phyloP scores from a whole-genome alignment of 2,888 invertebrate genomes.

The Macrophya alboannulata region DNA sequence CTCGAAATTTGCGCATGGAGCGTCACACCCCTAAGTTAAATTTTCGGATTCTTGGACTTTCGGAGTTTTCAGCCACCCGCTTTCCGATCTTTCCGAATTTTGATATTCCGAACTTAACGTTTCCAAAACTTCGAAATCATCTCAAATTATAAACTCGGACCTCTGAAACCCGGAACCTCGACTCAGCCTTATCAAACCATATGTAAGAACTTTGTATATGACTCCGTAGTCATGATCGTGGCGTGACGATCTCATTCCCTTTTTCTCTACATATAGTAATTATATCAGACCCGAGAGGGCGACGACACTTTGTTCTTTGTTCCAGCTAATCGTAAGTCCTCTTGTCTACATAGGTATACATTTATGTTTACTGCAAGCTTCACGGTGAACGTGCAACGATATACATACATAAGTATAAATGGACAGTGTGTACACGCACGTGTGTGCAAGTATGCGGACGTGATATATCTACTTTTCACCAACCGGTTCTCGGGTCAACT shows the following conservation, averaged over 20 bases:
- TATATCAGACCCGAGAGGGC: background rate
- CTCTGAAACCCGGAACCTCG: too few species aligned
- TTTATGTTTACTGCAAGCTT: background rate
- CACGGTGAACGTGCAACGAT: background rate
- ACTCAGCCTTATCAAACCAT: background rate
- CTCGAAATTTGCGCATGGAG: too few species aligned
- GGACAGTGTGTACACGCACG: background rate
- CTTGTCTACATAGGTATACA: background rate
- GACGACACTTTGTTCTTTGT: slow-evolving; percentile 36
- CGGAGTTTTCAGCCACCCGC: too few species aligned
- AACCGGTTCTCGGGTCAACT: slow-evolving; percentile 50
- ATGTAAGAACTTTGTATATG: background rate
- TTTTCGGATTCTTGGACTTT: too few species aligned
- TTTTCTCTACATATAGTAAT: slow-evolving; percentile 47
- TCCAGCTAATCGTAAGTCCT: background rate
- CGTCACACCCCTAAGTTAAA: too few species aligned
- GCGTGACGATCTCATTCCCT: slow-evolving; percentile 9
- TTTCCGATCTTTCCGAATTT: too few species aligned
- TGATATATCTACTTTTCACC: slow-evolving; percentile 45
- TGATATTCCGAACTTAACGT: too few species aligned
- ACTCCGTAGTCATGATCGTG: background rate
- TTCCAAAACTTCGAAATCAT: too few species aligned
- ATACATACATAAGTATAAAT: background rate
- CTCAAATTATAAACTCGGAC: too few species aligned
- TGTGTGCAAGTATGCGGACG: background rate